Percentiles rank a stretch among this genome's conserved stretches.
Conservation (phyloP, 2,113 vertebrate genomes). For the Geococcyx californianus region DNA sequence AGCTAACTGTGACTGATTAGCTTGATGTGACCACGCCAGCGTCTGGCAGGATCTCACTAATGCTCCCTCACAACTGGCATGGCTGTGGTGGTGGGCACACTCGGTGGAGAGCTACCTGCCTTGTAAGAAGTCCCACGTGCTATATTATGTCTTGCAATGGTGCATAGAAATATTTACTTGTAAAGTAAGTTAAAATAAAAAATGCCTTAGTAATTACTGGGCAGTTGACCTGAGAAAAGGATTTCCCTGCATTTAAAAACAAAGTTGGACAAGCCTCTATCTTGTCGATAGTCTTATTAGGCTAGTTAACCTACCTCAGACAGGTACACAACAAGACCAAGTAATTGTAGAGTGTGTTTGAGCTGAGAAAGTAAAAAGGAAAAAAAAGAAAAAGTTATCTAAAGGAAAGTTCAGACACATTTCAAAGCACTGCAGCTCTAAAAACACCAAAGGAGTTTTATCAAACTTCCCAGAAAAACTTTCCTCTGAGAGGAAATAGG, state of each 20-base stretch:
- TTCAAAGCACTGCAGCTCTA: conserved; percentile 29
- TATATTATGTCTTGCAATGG: background rate
- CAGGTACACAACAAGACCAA: conserved; percentile 13
- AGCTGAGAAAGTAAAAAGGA: background rate
- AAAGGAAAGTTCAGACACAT: conserved; percentile 31
- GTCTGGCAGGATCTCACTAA: background rate
- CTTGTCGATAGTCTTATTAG: background rate
- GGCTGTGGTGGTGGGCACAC: background rate
- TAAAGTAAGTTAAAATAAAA: background rate
- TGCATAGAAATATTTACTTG: background rate
- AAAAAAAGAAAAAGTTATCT: background rate
- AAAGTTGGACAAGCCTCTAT: background rate
- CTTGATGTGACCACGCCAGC: rapidly evolving
- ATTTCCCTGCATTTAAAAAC: background rate
- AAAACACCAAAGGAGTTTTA: conserved; percentile 51
- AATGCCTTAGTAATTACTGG: background rate
- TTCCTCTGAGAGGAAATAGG: conserved; percentile 53
- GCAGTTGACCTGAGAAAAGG: background rate
- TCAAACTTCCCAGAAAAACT: conserved; percentile 33
- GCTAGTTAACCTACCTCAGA: background rate
- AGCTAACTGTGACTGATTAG: background rate
- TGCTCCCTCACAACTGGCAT: rapidly evolving
- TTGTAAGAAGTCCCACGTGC: background rate
- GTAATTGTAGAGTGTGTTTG: background rate
- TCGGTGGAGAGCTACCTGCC: background rate